Evolutionary conservation across 2,888 invertebrate genomes (phyloP), one percentile per base, ranked within the genome.

Genomic region (Capitulum mitella): DNA sequence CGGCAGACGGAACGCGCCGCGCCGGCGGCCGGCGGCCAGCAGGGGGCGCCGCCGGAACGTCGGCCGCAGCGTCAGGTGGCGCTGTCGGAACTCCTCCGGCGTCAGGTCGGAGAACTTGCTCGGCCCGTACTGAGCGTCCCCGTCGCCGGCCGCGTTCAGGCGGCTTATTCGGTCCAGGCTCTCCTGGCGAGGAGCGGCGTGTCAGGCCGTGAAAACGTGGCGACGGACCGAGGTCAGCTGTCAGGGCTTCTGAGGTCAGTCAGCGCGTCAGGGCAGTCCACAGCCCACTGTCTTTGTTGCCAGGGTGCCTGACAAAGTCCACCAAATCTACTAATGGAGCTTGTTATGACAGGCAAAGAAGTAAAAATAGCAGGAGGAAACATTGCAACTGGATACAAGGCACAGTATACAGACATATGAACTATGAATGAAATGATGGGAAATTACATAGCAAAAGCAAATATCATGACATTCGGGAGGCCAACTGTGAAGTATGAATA

Each of bases 51-150:
- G 40, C 34, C 34, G 19, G 22, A 12, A 3, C 34, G 6, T n/a
- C n/a, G 37, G 34, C 64, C 19, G 64, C 19, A 19, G 29, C 61
- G 58, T 82, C 79, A 88, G 83, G 80, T 89, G 88, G 32, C 87
- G 83, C 0, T 87, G 86, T 83, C 85, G 85, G 83, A 90, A 91
- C 84, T 91, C 91, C 14, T 87, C 85, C 82, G 88, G 87, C 12
- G 90, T 90, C 85, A 91, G 86, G 83, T 91, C 91, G 8, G 91
- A 89, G 81, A 89, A 89, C 78, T 87, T 86, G 1, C 90, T 91
- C 0, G 90, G 83, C 3, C 91, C 91, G 85, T 89, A 91, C 40
- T 85, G 84, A 0, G 90, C 90, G 70, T 70, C 70, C 0, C 6
- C 70, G 12, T 22, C 37, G 37, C 70, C 70, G 22, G 70, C 70